A percentile compares a stretch with the other conserved stretches of the same genome.
phyloP scores from a whole-genome alignment of 1,140 invertebrate genomes.

The Rhynchophorus ferrugineus region DNA sequence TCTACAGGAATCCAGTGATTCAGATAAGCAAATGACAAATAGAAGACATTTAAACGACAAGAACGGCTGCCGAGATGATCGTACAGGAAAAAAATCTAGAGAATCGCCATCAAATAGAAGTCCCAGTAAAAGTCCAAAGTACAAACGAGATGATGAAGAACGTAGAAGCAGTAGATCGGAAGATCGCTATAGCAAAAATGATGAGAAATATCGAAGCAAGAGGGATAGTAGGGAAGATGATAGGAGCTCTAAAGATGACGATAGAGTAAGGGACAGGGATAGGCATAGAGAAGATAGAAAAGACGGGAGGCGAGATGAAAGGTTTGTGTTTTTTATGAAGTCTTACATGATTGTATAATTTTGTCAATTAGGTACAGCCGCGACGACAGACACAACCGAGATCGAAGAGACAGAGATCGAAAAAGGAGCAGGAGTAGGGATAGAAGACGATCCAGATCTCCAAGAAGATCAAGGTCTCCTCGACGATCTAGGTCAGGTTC shows the following conservation, averaged over 20 bases:
- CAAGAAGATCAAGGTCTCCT: conserved; percentile 34
- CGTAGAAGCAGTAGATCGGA: conserved; percentile 1
- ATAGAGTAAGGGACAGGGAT: conserved; percentile 12
- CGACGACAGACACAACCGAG: conserved; percentile 9
- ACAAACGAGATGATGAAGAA: conserved; percentile 5
- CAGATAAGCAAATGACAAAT: neutral
- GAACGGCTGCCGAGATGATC: neutral
- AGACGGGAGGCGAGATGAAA: conserved; percentile 22
- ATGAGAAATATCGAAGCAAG: conserved; percentile 1
- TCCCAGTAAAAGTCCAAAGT: conserved; percentile 13
- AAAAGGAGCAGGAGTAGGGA: conserved; percentile 21
- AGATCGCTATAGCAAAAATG: conserved; percentile 2
- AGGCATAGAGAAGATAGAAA: conserved; percentile 19
- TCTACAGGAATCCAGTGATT: conserved; percentile 26
- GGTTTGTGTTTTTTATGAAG: conserved; percentile 4
- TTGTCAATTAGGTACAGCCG: neutral
- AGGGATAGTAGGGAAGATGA: conserved; percentile 12
- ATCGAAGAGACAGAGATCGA: conserved; percentile 17
- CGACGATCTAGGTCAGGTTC: conserved; percentile 8
- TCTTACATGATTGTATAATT: neutral
- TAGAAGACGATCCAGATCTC: conserved; percentile 29
- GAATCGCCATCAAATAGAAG: conserved; percentile 5
- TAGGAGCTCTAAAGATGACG: conserved; percentile 10
- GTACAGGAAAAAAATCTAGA: neutral
- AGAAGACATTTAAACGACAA: neutral